Evolutionary conservation across 2,888 invertebrate genomes (phyloP).

Genomic region (Thalpophila matura): DNA sequence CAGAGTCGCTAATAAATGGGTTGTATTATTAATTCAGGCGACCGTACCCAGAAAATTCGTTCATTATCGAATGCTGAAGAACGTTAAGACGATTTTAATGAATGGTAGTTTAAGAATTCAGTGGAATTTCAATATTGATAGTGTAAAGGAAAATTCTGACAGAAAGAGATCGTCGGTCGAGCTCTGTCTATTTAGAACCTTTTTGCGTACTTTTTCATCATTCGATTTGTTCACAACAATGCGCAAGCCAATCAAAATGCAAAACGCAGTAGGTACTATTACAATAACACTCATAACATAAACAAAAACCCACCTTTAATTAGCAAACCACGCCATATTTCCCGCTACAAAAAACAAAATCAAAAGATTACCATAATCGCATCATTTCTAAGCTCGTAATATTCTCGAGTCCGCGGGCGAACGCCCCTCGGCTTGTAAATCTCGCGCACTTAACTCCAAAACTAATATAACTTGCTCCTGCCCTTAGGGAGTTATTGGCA

Average conservation of each 20-base stretch:
- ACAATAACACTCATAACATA: background rate
- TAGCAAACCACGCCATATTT: constrained; percentile 12
- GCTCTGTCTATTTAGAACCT: too few relatives aligned
- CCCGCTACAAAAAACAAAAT: constrained; percentile 21
- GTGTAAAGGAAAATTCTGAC: background rate
- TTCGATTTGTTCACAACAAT: too few relatives aligned
- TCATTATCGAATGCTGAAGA: constrained; percentile 30
- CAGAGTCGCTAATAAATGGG: constrained; percentile 63
- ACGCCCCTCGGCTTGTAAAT: constrained; percentile 44
- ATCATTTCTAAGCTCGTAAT: constrained; percentile 42
- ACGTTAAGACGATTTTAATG: constrained; percentile 52
- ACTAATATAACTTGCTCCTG: constrained; percentile 71
- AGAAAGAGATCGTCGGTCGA: too few relatives aligned
- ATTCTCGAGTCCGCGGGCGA: constrained; percentile 31
- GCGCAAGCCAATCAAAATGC: too few relatives aligned
- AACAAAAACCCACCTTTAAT: constrained; percentile 12
- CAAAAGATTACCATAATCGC: constrained; percentile 53
- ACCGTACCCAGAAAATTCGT: constrained; percentile 7
- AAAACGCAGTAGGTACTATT: background rate
- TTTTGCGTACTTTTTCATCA: too few relatives aligned
- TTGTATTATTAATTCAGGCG: constrained; percentile 56
- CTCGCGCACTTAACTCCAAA: constrained; percentile 62
- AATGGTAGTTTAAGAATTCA: background rate
- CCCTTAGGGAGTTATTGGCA: constrained; percentile 61
- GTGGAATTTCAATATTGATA: constrained; percentile 7